Base-by-base conservation (phyloP, 1,140 invertebrate genomes). In the Agrypnia vestita region DNA sequence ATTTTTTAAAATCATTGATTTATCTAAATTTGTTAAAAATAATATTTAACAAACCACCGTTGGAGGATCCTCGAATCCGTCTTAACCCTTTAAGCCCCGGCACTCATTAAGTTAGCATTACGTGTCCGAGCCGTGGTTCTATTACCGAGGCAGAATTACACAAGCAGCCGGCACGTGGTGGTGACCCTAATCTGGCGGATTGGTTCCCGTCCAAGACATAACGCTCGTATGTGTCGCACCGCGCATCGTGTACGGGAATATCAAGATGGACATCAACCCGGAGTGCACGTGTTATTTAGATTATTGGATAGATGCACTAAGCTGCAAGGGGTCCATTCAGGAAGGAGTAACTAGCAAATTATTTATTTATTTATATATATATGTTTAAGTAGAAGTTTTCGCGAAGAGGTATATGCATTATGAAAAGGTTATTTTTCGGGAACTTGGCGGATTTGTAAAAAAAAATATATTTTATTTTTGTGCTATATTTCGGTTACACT, bases 51-150 rank as follows among this genome's bases (percentile, higher is more conserved):
- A n/a, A n/a, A n/a, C n/a, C n/a, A 49, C 21, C 46, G 46, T 78
- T 78, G 55, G 46, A 78, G 56, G 44, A 49, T 6, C 25, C 25
- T 44, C n/a, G 72, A 44, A 35, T 15, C 13, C 53, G 53, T 72
- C 55, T 69, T 80, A 80, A 80, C 79, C 79, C 79, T 80, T 80
- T 80, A 51, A 80, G 53, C 74, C 67, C 17, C 35, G 25, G 61
- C n/a, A 46, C 74, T 80, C 79, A 80, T 80, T 80, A 80, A 55
- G 71, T 59, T 43, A 55, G 71, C 13, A 75, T 80, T 67, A 80
- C 78, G 78, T 53, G 53, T 25, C 12, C 19, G 19, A 46, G 46
- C 43, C 44, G 43, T 21, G 64, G 19, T 47, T 46, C 44, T 44
- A 17, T 47, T 43, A 25, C 49, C 64, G 44, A n/a, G 12, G 47